Evolutionary conservation across 2,888 invertebrate genomes (phyloP).

Genomic region (Calameuta pallipes): DNA sequence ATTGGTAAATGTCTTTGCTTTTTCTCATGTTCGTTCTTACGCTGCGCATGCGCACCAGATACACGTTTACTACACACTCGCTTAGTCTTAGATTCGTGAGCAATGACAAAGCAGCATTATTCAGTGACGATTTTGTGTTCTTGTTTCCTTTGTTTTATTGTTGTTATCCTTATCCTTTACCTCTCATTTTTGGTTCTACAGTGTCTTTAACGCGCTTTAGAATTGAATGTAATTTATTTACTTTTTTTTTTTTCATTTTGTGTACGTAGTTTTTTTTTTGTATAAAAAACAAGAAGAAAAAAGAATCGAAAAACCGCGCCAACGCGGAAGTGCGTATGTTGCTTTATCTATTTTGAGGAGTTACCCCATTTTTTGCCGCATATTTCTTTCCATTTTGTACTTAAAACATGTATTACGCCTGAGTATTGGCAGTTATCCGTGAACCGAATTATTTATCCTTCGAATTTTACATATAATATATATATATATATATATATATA

Average conservation of each 20-base stretch:
- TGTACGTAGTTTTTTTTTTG: neutral
- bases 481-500: constrained; percentile 18
- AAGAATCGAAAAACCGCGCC: constrained; percentile 30
- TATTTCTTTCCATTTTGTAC: constrained; percentile 49
- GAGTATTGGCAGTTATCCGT: constrained; percentile 55
- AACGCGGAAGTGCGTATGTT: constrained; percentile 17
- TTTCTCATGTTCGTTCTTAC: constrained; percentile 28
- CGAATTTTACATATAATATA: constrained; percentile 11
- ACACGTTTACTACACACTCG: neutral
- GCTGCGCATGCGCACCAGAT: constrained; percentile 22
- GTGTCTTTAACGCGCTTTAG: constrained; percentile 18
- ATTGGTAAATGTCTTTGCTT: constrained; percentile 21
- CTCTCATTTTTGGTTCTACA: constrained; percentile 26
- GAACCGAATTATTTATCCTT: constrained; percentile 23
- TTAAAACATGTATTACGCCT: constrained; percentile 57
- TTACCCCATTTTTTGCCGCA: neutral
- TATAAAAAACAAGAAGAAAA: constrained; percentile 19
- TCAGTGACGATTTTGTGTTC: constrained; percentile 14
- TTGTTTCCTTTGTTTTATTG: constrained; percentile 13
- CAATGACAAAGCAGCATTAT: neutral
- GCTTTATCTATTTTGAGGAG: constrained; percentile 6
- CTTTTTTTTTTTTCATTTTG: constrained; percentile 12
- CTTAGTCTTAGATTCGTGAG: neutral
- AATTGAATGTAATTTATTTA: constrained; percentile 18
- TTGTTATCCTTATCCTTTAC: constrained; percentile 20